Base-by-base conservation (phyloP, 2,888 invertebrate genomes). In the Octonoba sinensis region DNA sequence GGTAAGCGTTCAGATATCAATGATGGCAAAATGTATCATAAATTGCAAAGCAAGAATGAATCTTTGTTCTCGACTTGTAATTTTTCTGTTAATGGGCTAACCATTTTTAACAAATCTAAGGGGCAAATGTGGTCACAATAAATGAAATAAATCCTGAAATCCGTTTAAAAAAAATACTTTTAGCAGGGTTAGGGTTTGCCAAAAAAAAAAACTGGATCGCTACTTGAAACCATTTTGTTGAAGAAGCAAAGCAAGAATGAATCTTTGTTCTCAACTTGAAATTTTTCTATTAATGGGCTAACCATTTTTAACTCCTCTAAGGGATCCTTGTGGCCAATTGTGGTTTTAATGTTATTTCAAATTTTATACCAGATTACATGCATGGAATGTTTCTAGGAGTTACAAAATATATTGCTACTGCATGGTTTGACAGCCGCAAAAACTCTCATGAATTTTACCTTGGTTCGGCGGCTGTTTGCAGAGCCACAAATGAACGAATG, bases 221-320 rank as follows among this genome's bases (percentile, higher is more conserved):
- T 66, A 66, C 16, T 46, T 66, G 66, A 47, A 66, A 12, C 66
- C 66, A n/a, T 49, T 66, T 66, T 66, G 66, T 47, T 8, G 66
- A 66, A 22, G 66, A 66, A 22, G 47, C 66, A 0, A 49, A n/a
- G n/a, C n/a, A n/a, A n/a, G n/a, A n/a, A n/a, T n/a, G n/a, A n/a
- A n/a, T n/a, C n/a, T n/a, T n/a, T n/a, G n/a, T n/a, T n/a, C n/a
- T n/a, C n/a, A n/a, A n/a, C n/a, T 49, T 0, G 24, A 47, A 66
- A n/a, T n/a, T 49, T 66, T 47, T 49, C 49, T 22, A 1, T 18
- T n/a, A 18, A 49, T 1, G 66, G 66, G 20, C 49, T 66, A 49
- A 22, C 64, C 11, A 16, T 3, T 18, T 49, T 3, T 57, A 2
- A 16, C 13, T 3, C n/a, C 3, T 8, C 20, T 3, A 1, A 57